Base-by-base conservation (phyloP, 2,797 vertebrate genomes). In the Mionectes olivaceus region DNA sequence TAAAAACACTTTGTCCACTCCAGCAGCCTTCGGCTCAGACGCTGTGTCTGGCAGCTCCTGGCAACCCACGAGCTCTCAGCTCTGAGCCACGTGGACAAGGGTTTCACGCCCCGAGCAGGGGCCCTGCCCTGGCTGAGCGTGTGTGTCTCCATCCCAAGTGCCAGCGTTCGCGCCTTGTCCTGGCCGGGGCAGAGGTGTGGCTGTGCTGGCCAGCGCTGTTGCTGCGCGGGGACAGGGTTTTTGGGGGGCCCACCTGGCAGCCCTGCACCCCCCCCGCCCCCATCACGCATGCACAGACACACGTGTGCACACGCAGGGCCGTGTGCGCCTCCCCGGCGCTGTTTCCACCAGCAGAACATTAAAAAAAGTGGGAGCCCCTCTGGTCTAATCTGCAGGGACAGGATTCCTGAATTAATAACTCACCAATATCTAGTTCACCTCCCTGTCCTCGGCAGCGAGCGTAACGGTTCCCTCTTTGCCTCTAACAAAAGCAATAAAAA, bases 321-420 rank as follows among this genome's bases (percentile, higher is more conserved):
- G 15, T 69, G 76, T 57, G 39, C 63, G 50, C 61, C 50, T 92
- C 61, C 47, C 61, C 78, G 83, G 65, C 65, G 83, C 73, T 44
- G 65, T 46, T 81, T 89, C 91, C 78, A 77, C 28, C 15, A 88
- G 64, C 37, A 95, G 64, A 85, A 82, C 78, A 80, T 25, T 33
- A 83, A 77, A 30, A 30, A 75, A 83, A 88, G 32, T 30, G 59
- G 87, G 76, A 77, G 70, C 39, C 49, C 39, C 49, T 93, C 81
- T 78, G 52, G 18, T 60, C 25, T 81, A 28, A 82, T 64, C 93
- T 64, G 18, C 70, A 90, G 89, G 84, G 64, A 87, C 22, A 67
- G 75, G 65, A 96, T 96, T 94, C 87, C 84, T 88, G 76, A 96
- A 91, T 91, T 89, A 95, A 24, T 89, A 92, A 95, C 81, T 83